These are phyloP conservation scores for Dynastes maya DNA, from an alignment of 2,888 invertebrate genomes.

Conservation along the genomic window DNA sequence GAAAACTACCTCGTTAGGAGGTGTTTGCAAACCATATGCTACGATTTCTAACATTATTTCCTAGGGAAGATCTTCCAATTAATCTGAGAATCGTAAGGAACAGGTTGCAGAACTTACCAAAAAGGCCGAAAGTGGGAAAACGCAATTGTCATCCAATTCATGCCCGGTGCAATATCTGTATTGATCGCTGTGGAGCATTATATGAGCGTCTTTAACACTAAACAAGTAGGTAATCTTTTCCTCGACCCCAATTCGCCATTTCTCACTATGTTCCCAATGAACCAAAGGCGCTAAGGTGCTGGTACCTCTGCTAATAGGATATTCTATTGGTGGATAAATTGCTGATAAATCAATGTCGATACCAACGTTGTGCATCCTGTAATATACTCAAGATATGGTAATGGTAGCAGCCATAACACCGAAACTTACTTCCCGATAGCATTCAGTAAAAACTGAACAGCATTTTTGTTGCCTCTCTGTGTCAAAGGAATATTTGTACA, in stretches of 20 bases:
- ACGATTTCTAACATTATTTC: conserved; percentile 54
- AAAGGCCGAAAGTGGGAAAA: conserved; percentile 64
- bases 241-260: conserved; percentile 75
- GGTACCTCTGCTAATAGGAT: conserved; percentile 91
- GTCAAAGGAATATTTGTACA: conserved; percentile 85
- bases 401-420: not conserved
- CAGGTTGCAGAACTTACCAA: conserved; percentile 59
- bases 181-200: conserved; percentile 71
- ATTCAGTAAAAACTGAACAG: conserved; percentile 75
- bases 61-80: conserved; percentile 48
- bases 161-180: conserved; percentile 66
- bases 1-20: conserved; percentile 64
- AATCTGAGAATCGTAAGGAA: not conserved
- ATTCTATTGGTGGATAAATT: conserved; percentile 84
- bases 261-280: conserved; percentile 91
- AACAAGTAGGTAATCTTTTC: conserved; percentile 64
- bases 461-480: conserved; percentile 79
- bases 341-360: conserved; percentile 83
- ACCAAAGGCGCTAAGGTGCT: conserved; percentile 87
- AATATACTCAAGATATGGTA: not conserved
- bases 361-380: conserved; percentile 86
- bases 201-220: conserved; percentile 67
- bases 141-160: conserved; percentile 64
- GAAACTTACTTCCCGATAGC: conserved; percentile 77
- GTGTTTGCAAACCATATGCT: conserved; percentile 49